phyloP scores from a whole-genome alignment of 2,888 invertebrate species.

The Deroplatys truncata region DNA sequence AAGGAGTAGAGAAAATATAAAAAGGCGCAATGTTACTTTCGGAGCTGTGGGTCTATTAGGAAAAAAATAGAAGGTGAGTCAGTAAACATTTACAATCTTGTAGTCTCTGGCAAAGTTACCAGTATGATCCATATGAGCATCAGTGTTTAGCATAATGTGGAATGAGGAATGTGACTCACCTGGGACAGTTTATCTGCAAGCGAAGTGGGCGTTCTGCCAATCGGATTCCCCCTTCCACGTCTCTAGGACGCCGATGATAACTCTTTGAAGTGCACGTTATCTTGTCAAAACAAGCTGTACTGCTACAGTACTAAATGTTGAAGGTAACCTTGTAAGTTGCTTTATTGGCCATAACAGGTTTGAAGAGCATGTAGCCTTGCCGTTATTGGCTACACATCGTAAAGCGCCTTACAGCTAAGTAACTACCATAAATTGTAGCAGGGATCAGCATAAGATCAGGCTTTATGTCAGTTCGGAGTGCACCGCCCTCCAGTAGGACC shows the following conservation, averaged over 20 bases:
- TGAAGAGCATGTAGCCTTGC: background rate
- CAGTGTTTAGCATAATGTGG: background rate
- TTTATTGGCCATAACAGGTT: background rate
- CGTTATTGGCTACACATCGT: background rate
- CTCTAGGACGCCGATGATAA: background rate
- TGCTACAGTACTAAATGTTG: background rate
- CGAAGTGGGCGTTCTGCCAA: background rate
- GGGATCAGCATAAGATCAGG: background rate
- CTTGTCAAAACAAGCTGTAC: background rate
- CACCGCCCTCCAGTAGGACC: too few species aligned
- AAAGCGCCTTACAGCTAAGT: background rate
- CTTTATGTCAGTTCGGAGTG: background rate
- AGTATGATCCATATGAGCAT: too few species aligned
- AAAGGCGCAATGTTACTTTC: too few species aligned
- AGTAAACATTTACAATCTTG: too few species aligned
- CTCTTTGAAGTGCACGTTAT: background rate
- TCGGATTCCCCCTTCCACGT: background rate
- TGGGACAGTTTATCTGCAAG: background rate
- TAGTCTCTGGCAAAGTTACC: too few species aligned
- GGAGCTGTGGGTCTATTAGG: too few species aligned
- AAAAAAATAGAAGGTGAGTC: too few species aligned
- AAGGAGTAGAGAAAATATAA: too few species aligned
- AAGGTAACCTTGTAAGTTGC: background rate
- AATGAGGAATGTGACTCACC: background rate
- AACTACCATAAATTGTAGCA: background rate